Base-by-base conservation (phyloP, 1,140 invertebrate species). In the Dendrolimus punctatus region DNA sequence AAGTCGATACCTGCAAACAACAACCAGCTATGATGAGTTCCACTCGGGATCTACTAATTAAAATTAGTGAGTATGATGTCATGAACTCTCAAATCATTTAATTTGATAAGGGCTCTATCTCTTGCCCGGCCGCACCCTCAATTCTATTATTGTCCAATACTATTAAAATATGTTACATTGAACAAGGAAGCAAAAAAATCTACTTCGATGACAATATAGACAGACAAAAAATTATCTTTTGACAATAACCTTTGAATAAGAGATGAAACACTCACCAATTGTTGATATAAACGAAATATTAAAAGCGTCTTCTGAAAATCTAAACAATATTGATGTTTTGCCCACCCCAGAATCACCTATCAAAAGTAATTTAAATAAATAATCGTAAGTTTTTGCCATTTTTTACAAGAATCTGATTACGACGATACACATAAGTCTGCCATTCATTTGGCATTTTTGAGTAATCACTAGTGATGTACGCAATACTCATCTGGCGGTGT, bases 301-400 rank as follows among this genome's bases (percentile, higher is more conserved):
- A 88, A 99, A 99, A 55, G 97, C 96, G 91, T 99, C 97, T 86
- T 99, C 98, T 50, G 96, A 98, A 90, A 99, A 99, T 87, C 98
- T 92, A 85, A 99, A 99, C 57, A 99, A 89, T 78, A 99, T 96
- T 90, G 98, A 99, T 49, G 98, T 99, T 90, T 99, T 99, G 68
- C 98, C 98, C 58, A 99, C 98, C 61, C 98, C 98, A 58, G 96
- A 98, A 90, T 99, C 98, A 55, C 98, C 98, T 88, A 99, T 99
- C 68, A 99, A 89, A 65, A 99, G 88, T 78, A 99, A 91, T 91
- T 99, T 99, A 88, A 99, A 99, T 75, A 99, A 91, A 82, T 98
- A 93, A 91, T 99, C 98, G 90, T 99, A 99, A 61, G 97, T 98
- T 90, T 95, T 95, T 87, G 94, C 94, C 94, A 95, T 95, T 92